Evolutionary conservation across 2,113 vertebrate species (phyloP).

Genomic region (Tupaia tana): DNA sequence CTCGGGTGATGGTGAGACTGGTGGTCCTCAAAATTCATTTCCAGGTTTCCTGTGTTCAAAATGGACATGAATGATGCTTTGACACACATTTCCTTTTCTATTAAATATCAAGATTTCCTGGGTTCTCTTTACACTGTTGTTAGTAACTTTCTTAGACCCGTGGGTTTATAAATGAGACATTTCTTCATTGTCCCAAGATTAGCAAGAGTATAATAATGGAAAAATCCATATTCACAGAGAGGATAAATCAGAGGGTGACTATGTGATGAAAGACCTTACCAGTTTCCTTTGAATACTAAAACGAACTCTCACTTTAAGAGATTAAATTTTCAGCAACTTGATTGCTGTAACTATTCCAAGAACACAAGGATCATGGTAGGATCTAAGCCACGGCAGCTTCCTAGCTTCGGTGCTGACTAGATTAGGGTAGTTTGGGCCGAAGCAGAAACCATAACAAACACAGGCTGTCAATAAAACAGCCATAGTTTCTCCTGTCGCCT

Average conservation of each 20-base stretch:
- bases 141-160: background rate
- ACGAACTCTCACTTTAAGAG: conserved; percentile 29
- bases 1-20: background rate
- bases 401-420: background rate
- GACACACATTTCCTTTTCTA: background rate
- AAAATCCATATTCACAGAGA: background rate
- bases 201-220: background rate
- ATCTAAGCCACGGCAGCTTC: background rate
- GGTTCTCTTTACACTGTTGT: background rate
- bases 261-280: background rate
- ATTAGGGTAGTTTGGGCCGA: background rate
- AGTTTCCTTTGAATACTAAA: conserved; percentile 2
- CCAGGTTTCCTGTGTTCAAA: background rate
- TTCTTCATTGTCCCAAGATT: background rate
- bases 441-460: background rate
- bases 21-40: background rate
- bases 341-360: background rate
- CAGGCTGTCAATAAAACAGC: background rate
- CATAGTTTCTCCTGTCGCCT: background rate
- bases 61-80: background rate
- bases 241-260: background rate
- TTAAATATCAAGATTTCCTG: background rate
- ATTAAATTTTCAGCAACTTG: conserved; percentile 22
- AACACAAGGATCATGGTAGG: background rate
- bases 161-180: background rate